Evolutionary conservation across 2,797 vertebrate species (phyloP).

Genomic region (Selene dorsalis): DNA sequence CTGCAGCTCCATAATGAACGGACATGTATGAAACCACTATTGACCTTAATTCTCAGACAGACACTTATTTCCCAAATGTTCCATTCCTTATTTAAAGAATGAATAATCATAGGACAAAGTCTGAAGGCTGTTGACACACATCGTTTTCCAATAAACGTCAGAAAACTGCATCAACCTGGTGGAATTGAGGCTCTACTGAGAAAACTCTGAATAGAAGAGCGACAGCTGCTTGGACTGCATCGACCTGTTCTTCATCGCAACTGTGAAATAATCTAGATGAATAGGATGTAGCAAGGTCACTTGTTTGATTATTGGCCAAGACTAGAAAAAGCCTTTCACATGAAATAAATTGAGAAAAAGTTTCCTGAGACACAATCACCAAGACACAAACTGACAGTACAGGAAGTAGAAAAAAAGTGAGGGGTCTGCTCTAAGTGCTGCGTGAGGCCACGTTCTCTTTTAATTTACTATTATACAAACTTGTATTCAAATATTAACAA

Average conservation of each 20-base stretch:
- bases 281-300: background rate
- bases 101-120: background rate
- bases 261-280: background rate
- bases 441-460: background rate
- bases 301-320: background rate
- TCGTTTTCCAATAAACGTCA: background rate
- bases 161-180: background rate
- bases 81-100: background rate
- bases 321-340: background rate
- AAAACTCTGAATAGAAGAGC: background rate
- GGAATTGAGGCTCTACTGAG: background rate
- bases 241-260: background rate
- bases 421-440: background rate
- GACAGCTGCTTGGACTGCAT: background rate
- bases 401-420: background rate
- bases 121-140: background rate
- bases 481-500: background rate
- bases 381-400: background rate
- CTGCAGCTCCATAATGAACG: background rate
- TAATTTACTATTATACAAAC: background rate
- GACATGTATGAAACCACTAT: background rate
- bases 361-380: background rate
- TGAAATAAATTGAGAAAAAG: slow-evolving; percentile 1
- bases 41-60: background rate
- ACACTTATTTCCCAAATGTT: background rate